phyloP scores from a whole-genome alignment of 2,113 vertebrate species.

The Xenopus laevis region DNA sequence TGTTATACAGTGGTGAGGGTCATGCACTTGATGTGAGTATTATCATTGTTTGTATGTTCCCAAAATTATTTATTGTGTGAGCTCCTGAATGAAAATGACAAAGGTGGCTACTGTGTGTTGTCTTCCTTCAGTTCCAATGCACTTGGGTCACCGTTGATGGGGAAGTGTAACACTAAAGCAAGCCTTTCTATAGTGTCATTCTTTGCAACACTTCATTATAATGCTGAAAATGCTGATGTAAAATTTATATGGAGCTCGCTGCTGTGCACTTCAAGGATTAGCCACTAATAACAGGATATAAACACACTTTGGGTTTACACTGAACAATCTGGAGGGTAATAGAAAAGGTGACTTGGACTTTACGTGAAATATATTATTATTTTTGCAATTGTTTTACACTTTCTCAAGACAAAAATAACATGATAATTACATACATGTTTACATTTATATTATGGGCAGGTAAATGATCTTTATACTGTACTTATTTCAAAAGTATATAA shows the following conservation, averaged over 20 bases:
- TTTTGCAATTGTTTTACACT: too few relatives aligned
- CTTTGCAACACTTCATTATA: slow-evolving; percentile 4
- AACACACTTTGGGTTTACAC: background rate
- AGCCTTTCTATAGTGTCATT: slow-evolving; percentile 6
- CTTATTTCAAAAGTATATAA: too few relatives aligned
- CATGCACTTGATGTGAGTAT: slow-evolving; percentile 7
- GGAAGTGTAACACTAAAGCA: background rate
- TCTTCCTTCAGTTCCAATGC: slow-evolving; percentile 4
- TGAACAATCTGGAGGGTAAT: background rate
- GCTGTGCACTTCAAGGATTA: slow-evolving; percentile 10
- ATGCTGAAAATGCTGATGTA: slow-evolving; percentile 19
- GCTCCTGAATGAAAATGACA: slow-evolving; percentile 14
- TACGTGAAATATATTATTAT: too few relatives aligned
- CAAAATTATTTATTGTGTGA: slow-evolving; percentile 13
- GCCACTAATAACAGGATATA: slow-evolving; percentile 4
- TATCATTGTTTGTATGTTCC: slow-evolving; percentile 23
- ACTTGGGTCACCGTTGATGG: slow-evolving; percentile 8
- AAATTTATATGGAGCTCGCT: slow-evolving; percentile 5
- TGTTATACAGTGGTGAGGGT: slow-evolving; percentile 13
- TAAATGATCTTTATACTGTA: too few relatives aligned
- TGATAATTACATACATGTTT: too few relatives aligned
- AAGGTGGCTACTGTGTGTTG: slow-evolving; percentile 12
- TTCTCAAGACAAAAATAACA: too few relatives aligned
- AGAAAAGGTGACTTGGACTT: background rate
- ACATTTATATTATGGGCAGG: too few relatives aligned